phyloP scores from a whole-genome alignment of 2,113 vertebrate species.

The Epinephelus cyanopodus region DNA sequence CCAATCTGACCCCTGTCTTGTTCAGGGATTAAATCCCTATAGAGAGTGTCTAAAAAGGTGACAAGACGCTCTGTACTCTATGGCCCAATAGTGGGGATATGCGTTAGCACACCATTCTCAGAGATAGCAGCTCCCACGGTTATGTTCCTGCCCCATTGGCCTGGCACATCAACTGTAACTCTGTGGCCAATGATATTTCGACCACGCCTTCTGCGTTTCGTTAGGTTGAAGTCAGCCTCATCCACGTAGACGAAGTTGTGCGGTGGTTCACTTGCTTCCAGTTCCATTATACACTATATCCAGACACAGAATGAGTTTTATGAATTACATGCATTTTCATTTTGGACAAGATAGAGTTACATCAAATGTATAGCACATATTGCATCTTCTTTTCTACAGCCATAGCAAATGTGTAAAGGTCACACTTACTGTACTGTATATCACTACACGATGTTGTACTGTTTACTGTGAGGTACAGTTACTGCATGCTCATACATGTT shows the following conservation, averaged over 20 bases:
- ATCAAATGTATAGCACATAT: constrained; percentile 11
- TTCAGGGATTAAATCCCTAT: no score
- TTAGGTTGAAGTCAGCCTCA: constrained; percentile 43
- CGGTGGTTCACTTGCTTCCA: constrained; percentile 16
- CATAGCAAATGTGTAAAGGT: constrained; percentile 11
- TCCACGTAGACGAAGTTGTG: constrained; percentile 26
- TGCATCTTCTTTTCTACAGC: constrained; percentile 24
- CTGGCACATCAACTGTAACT: constrained; percentile 2
- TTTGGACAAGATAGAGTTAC: constrained; percentile 19
- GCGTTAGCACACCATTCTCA: no score
- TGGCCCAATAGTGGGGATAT: no score
- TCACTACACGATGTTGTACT: neutral
- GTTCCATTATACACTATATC: constrained; percentile 24
- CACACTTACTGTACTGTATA: neutral
- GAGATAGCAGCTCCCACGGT: constrained; percentile 11
- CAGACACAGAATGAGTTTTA: constrained; percentile 15
- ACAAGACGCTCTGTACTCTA: no score
- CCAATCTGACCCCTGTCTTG: no score
- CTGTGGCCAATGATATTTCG: neutral
- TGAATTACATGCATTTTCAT: constrained; percentile 25
- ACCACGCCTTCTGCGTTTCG: neutral
- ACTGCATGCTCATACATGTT: neutral
- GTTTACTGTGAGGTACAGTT: neutral
- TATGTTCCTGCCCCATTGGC: neutral
- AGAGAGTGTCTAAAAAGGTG: no score